These are phyloP conservation scores for Drosophila multiciliata DNA, from an alignment of 2,888 invertebrate genomes.

Conservation along the genomic window DNA sequence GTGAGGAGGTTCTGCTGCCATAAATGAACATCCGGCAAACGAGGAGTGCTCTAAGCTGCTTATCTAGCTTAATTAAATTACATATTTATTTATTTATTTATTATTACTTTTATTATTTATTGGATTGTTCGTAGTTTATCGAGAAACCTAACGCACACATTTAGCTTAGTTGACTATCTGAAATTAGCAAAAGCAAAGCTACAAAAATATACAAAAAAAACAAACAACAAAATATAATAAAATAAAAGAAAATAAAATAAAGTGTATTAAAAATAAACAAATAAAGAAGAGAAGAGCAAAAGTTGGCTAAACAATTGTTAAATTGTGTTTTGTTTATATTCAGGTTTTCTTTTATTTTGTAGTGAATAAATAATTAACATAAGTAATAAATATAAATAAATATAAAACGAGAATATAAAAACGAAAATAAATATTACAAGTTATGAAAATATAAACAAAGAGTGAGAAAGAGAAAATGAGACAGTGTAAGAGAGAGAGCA, in stretches of 20 bases:
- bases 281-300: conserved; percentile 41
- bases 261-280: conserved; percentile 57
- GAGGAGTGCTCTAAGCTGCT: conserved; percentile 59
- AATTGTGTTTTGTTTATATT: conserved; percentile 39
- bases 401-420: conserved; percentile 39
- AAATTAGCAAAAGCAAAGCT: conserved; percentile 78
- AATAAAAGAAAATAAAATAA: conserved; percentile 58
- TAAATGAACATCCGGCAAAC: conserved; percentile 59
- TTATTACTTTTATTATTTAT: conserved; percentile 51
- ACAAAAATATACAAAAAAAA: conserved; percentile 76
- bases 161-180: conserved; percentile 50
- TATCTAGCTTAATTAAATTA: conserved; percentile 44
- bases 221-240: conserved; percentile 51
- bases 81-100: conserved; percentile 31
- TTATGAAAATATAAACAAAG: conserved; percentile 9
- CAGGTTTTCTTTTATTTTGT: conserved; percentile 54
- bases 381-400: conserved; percentile 48
- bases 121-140: conserved; percentile 47
- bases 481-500: conserved; percentile 1
- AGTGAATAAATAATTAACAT: conserved; percentile 60
- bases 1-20: conserved; percentile 69
- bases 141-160: conserved; percentile 66
- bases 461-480: background rate
- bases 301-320: conserved; percentile 52
- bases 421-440: conserved; percentile 13